Percentiles rank a stretch among this genome's conserved stretches.
These are phyloP conservation scores for Lithobius niger DNA, from an alignment of 1,140 invertebrate species.

Conservation along the genomic window DNA sequence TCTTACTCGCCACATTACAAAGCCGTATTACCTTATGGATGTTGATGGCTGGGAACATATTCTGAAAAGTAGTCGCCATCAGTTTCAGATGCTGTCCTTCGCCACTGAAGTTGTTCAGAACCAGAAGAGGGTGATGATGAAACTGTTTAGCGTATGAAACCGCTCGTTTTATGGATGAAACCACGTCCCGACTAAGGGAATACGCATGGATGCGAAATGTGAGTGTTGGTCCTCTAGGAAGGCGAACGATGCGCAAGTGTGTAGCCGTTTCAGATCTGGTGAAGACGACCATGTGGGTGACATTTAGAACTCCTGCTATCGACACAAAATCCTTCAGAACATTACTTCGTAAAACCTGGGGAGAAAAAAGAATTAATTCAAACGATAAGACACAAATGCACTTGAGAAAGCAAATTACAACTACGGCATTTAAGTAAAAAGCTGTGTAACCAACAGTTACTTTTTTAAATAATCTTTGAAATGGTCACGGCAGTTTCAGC, in stretches of 20 bases:
- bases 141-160: constrained; percentile 65
- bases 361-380: too few relatives aligned
- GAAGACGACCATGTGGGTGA: constrained; percentile 41
- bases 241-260: constrained; percentile 36
- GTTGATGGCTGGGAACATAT: constrained; percentile 97
- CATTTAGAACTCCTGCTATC: constrained; percentile 38
- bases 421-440: too few relatives aligned
- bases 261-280: constrained; percentile 35
- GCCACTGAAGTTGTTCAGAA: constrained; percentile 85
- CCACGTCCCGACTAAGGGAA: constrained; percentile 66
- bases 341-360: constrained; percentile 28
- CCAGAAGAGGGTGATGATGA: constrained; percentile 69
- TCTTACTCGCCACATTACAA: constrained; percentile 20
- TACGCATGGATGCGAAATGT: constrained; percentile 80
- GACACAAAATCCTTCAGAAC: constrained; percentile 42
- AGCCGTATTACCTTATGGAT: constrained; percentile 66
- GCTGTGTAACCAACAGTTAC: too few relatives aligned
- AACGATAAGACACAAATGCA: too few relatives aligned
- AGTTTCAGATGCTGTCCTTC: constrained; percentile 78
- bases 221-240: constrained; percentile 43
- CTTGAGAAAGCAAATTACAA: too few relatives aligned
- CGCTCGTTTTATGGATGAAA: constrained; percentile 68
- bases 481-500: too few relatives aligned
- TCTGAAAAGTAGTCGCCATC: constrained; percentile 90
- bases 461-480: too few relatives aligned